Base-by-base conservation (phyloP, 2,888 invertebrate species). In the Nomada ruficornis region DNA sequence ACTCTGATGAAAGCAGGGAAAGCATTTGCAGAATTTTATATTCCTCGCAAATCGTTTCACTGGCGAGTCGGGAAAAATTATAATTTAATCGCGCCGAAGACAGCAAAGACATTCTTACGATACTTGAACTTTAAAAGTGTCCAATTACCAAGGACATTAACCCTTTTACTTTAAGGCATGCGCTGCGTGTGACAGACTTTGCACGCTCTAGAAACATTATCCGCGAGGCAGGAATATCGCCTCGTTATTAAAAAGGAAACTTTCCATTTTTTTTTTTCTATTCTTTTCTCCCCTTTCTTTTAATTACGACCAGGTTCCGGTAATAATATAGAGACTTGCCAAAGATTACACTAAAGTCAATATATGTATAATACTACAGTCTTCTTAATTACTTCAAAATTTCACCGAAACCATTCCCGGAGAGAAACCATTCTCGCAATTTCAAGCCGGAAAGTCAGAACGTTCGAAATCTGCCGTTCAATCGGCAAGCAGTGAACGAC, bases 111-210 rank as follows among this genome's bases (percentile, higher is more conserved):
- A 57, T 44, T 57, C 57, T 69, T 29, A 23, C 26, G 57, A 44
- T 69, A 44, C 69, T 69, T 69, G 68, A 69, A 69, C 68, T 69
- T 55, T 69, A 42, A 57, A 23, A 70, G 59, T 70, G n/a, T 70
- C 26, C 69, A 47, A 57, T 70, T 59, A 70, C 59, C 69, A 70
- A 60, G 70, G 60, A 60, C 70, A 50, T 70, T 60, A 70, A 70
- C 70, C 70, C 70, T 60, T 60, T 70, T 47, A 20, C 59, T n/a
- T n/a, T 23, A 47, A 70, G 59, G 20, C 70, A 60, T 36, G 70
- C 60, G 70, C 70, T 13, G 60, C 29, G 18, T 20, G 3, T 7
- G 29, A 7, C 47, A 47, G 50, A 70, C 44, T 59, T 69, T 69
- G 44, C 60, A 50, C 47, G 50, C 50, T 70, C 26, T 29, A 23